Evolutionary conservation across 2,797 vertebrate species (phyloP), one percentile per base, ranked within the genome.

Genomic region (Cottoperca gobio): DNA sequence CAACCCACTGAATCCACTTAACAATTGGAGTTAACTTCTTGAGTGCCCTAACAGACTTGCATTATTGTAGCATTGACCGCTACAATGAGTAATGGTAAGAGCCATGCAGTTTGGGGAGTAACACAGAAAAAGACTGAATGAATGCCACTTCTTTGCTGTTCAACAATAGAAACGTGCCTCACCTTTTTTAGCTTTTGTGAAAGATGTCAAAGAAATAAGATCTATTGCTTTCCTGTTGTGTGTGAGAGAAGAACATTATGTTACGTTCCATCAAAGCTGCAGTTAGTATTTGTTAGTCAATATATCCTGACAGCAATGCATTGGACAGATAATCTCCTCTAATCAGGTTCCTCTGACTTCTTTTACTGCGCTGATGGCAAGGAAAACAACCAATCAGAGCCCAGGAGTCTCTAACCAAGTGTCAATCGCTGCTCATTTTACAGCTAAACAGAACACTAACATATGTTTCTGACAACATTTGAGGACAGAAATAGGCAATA

Each of bases 1-100:
- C 69, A 59, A 67, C 67, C 49, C 60, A 66, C 59, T 66, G 76
- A 81, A 83, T 81, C 80, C 70, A 73, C 76, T 84, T 64, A 74
- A 72, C 70, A 73, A 57, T 52, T 62, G 68, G 66, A 78, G 62
- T 65, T 72, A 48, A 65, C 76, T 76, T 79, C 55, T 68, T 7
- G 42, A 77, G 55, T 60, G 76, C 67, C 28, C 70, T 77, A 21
- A 46, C 58, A 79, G 61, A 60, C 61, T 48, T 70, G 31, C 24
- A 55, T 75, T 76, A 59, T 64, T 5, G 16, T 50, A 50, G 40
- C n/a, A 50, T 57, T 84, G 62, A 69, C 80, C 31, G 16, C 54
- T 69, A 48, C 63, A 46, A 61, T 24, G 50, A 66, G 16, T 49
- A 28, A 63, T 53, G 40, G 3, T n/a, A 66, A 4, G 26, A 46